phyloP scores from a whole-genome alignment of 1,140 invertebrate species.

The Drosophila pseudoobscura region DNA sequence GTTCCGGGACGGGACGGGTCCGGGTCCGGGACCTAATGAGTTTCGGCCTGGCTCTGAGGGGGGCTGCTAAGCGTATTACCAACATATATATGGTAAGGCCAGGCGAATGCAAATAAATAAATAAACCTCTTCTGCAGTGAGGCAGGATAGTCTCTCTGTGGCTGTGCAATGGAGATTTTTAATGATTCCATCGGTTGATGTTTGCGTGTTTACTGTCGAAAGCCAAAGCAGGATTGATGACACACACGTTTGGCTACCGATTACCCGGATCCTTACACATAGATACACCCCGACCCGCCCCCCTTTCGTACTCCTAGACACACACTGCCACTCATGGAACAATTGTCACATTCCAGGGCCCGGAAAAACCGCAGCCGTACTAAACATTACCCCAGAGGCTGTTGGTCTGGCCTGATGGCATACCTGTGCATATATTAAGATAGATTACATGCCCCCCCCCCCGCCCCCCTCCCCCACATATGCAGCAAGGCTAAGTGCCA shows the following conservation, averaged over 20 bases:
- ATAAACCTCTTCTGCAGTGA: slow-evolving; percentile 6
- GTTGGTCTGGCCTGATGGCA: neutral
- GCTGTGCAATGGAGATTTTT: slow-evolving; percentile 19
- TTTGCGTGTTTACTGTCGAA: slow-evolving; percentile 32
- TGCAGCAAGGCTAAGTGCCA: slow-evolving; percentile 50
- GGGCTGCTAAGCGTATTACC: neutral
- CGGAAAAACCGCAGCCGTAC: slow-evolving; percentile 26
- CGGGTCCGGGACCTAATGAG: slow-evolving; percentile 44
- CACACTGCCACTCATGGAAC: no score
- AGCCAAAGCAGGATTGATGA: slow-evolving; percentile 49
- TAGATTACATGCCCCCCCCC: slow-evolving; percentile 55
- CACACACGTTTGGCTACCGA: slow-evolving; percentile 15
- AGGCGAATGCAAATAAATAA: slow-evolving; percentile 40
- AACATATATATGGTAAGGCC: no score
- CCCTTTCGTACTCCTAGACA: no score
- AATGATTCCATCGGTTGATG: slow-evolving; percentile 24
- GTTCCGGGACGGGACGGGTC: no score
- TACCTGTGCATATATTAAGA: slow-evolving; percentile 73
- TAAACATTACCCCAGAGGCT: slow-evolving; percentile 27
- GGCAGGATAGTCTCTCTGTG: neutral
- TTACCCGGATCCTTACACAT: no score
- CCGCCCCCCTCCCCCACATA: slow-evolving; percentile 2
- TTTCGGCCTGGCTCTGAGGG: slow-evolving; percentile 32
- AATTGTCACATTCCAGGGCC: no score
- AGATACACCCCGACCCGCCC: no score